These are phyloP conservation scores for Tetraodon nigroviridis DNA, from an alignment of 2,113 vertebrate species.

Conservation along the genomic window DNA sequence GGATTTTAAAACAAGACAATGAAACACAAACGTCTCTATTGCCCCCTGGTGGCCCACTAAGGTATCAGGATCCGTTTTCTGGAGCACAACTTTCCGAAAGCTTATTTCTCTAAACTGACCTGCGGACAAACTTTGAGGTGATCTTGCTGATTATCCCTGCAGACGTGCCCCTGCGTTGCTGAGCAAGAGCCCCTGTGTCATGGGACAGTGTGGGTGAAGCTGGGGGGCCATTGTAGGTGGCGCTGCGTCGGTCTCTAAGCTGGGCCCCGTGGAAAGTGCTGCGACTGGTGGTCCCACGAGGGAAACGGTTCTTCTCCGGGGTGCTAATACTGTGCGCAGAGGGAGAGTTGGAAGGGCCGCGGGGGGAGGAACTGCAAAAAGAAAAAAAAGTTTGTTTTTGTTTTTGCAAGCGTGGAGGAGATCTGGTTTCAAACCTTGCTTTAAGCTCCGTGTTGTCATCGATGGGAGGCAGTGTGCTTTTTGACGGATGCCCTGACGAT, in stretches of 20 bases:
- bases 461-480: slow-evolving; percentile 92
- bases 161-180: slow-evolving; percentile 89
- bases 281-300: slow-evolving; percentile 92
- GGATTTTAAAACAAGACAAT: background rate
- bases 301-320: slow-evolving; percentile 93
- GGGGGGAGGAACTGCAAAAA: slow-evolving; percentile 74
- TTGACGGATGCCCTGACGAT: slow-evolving; percentile 92
- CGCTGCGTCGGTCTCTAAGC: slow-evolving; percentile 91
- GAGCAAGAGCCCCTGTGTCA: slow-evolving; percentile 85
- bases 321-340: slow-evolving; percentile 96
- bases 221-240: slow-evolving; percentile 92
- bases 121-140: slow-evolving; percentile 96
- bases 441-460: slow-evolving; percentile 91
- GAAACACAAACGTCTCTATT: background rate
- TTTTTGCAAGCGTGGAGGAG: background rate
- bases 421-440: slow-evolving; percentile 74
- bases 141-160: slow-evolving; percentile 96
- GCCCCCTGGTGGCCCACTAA: background rate
- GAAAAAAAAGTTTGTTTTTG: background rate
- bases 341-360: slow-evolving; percentile 88
- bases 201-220: slow-evolving; percentile 88
- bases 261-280: slow-evolving; percentile 98
- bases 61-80: background rate
- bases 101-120: slow-evolving; percentile 75
- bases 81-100: too few species aligned